Base-by-base conservation (phyloP, 2,797 vertebrate genomes). In the Psittacula derbiana region DNA sequence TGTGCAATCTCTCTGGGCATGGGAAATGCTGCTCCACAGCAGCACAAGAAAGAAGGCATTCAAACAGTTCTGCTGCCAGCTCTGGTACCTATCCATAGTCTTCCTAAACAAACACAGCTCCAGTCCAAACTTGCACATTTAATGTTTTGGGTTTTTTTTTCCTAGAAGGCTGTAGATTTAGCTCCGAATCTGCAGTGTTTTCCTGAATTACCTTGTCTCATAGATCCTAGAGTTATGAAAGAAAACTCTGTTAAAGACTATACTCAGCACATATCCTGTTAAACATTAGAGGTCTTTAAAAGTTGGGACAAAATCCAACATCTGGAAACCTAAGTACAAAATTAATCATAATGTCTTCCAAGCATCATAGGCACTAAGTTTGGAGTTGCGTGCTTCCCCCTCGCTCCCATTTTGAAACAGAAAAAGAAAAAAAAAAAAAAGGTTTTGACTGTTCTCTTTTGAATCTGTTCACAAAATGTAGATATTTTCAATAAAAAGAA, bases 1-100 rank as follows among this genome's bases (percentile, higher is more conserved):
- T 0, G 98, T 99, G 97, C 99, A 99, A 96, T 99, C 99, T 62
- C 82, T 97, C 95, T 98, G 98, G 8, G 98, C 97, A 2, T 41
- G 53, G 46, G 65, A 92, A n/a, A 92, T 10, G 1, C 94, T 82
- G 2, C 44, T 13, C 49, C 90, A 97, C 10, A 98, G 80, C 53
- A 97, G 90, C 83, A 89, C 69, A 7, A 98, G 80, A 33, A 98
- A 55, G 61, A 98, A 64, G 28, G 81, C 31, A 7, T 30, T 49
- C 93, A 80, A 71, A 10, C 57, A 80, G 76, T 62, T 44, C 83
- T 36, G 79, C 94, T 52, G 94, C 80, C 91, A 81, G 84, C 80
- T 58, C 85, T 38, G 43, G 57, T 75, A 74, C 73, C 90, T 33
- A 73, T 52, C 96, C 95, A 96, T 97, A 16, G 46, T 78, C 67